Evolutionary conservation across 2,888 invertebrate species (phyloP).

Genomic region (Temnothorax unifasciatus): DNA sequence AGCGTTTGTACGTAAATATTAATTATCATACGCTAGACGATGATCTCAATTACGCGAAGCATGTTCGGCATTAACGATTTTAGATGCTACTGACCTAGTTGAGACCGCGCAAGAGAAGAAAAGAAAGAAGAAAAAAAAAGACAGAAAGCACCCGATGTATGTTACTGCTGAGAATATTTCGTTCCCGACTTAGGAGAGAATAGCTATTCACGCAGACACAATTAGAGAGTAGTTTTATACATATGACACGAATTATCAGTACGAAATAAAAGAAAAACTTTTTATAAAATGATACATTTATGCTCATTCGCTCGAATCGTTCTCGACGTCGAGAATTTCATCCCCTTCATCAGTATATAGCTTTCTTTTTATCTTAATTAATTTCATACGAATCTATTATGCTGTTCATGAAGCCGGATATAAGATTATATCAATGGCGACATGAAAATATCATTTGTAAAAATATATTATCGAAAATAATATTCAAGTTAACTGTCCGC

Average conservation of each 20-base stretch:
- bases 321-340: neutral
- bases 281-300: slow-evolving; percentile 75
- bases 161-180: slow-evolving; percentile 69
- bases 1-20: slow-evolving; percentile 13
- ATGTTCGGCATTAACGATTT: slow-evolving; percentile 29
- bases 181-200: slow-evolving; percentile 74
- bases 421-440: neutral
- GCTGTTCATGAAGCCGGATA: neutral
- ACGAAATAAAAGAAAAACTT: slow-evolving; percentile 81
- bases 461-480: neutral
- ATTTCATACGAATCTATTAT: neutral
- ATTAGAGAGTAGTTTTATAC: slow-evolving; percentile 83
- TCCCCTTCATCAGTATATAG: neutral
- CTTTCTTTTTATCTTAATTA: neutral
- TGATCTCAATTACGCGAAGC: slow-evolving; percentile 40
- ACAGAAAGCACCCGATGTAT: slow-evolving; percentile 52
- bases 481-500: neutral
- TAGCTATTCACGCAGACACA: slow-evolving; percentile 74
- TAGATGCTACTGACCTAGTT: slow-evolving; percentile 59
- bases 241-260: slow-evolving; percentile 81
- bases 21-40: slow-evolving; percentile 17
- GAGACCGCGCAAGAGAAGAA: slow-evolving; percentile 9
- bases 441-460: neutral
- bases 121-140: slow-evolving; percentile 37
- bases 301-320: neutral